These are phyloP conservation scores for Dinomys branickii DNA, from an alignment of 2,113 vertebrate genomes.

Conservation along the genomic window DNA sequence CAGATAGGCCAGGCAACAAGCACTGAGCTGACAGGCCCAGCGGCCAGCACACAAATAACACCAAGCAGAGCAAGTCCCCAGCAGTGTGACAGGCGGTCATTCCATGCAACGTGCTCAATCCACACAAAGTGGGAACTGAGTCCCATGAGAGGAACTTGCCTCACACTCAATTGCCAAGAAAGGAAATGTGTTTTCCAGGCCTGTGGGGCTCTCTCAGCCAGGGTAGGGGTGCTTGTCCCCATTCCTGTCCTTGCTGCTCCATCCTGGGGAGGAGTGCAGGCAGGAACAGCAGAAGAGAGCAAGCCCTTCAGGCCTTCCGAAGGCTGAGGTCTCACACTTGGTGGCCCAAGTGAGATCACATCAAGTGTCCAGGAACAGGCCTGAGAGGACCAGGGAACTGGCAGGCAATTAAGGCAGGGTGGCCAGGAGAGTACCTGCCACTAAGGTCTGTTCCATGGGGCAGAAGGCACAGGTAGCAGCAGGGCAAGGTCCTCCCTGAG, in stretches of 20 bases:
- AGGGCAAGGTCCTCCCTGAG: neutral
- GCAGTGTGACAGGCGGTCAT: neutral
- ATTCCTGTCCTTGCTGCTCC: neutral
- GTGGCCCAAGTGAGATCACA: neutral
- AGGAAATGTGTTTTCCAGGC: neutral
- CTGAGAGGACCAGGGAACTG: neutral
- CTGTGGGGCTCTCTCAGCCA: neutral
- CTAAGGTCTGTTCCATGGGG: neutral
- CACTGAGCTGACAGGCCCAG: neutral
- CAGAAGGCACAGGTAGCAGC: neutral
- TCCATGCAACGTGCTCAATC: neutral
- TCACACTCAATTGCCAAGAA: neutral
- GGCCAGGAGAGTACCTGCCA: neutral
- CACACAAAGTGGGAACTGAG: constrained; percentile 5
- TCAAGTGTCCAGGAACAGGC: neutral
- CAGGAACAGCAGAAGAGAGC: neutral
- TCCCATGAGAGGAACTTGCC: neutral
- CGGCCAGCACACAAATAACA: constrained; percentile 11
- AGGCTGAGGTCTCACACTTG: neutral
- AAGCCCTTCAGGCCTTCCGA: neutral
- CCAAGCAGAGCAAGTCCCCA: neutral
- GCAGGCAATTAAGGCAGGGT: neutral
- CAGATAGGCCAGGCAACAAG: neutral
- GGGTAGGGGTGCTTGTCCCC: neutral
- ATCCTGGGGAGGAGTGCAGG: neutral